Evolutionary conservation across 1,140 invertebrate species (phyloP), one percentile per base, ranked within the genome.

Genomic region (Cydia fagiglandana): DNA sequence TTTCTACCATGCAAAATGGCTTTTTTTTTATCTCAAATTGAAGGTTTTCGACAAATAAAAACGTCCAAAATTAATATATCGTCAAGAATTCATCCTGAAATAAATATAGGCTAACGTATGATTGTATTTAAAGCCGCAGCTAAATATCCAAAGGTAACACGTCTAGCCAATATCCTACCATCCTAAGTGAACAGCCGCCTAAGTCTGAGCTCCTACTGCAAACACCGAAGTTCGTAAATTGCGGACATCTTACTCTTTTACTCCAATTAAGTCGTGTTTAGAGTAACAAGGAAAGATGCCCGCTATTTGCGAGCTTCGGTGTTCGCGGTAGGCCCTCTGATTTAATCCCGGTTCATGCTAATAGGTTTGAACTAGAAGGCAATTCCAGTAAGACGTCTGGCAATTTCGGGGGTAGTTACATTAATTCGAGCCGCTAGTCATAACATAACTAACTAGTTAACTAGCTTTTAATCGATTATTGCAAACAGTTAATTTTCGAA

Each of bases 261-360:
- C 24, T 24, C 24, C 24, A 24, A 24, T 24, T 24, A 24, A 24
- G 24, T 24, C 24, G 24, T 24, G 2, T 1, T 24, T 24, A 24
- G 24, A 24, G 24, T 24, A 2, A 24, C 24, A 24, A 2, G 24
- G 24, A 24, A 24, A 24, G 24, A 24, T 2, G 24, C 24, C 24
- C 24, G 24, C 24, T 1, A 24, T 24, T 24, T 24, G 24, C 24
- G 24, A 24, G 24, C 24, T 24, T 24, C 24, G 2, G 24, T 24
- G 24, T 24, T 24, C 24, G 24, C 24, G 24, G 24, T 24, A 24
- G 24, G 24, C 24, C 24, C 24, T 24, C 24, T 70, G 82, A 84
- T 83, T 81, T 81, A 80, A 84, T 83, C 83, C 74, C n/a, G 74
- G 74, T 78, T 66, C 79, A 81, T 81, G 80, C 83, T 84, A 84